These are phyloP conservation scores for Cinara cedri DNA, from an alignment of 2,888 invertebrate genomes.

Conservation along the genomic window DNA sequence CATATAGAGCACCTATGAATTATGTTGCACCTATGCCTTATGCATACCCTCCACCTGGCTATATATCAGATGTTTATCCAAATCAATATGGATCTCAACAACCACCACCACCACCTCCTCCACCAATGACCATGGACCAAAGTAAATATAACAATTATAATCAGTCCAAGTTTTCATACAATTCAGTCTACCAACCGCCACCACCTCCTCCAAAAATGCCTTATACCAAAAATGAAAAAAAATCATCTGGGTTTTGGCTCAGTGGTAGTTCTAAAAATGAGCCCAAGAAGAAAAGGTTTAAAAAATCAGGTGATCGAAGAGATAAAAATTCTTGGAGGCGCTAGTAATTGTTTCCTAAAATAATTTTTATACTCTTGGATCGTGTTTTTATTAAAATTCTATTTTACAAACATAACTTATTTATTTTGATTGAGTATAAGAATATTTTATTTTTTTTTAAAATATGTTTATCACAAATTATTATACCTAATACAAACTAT, in stretches of 20 bases:
- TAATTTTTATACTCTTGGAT: constrained; percentile 22
- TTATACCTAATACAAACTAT: constrained; percentile 4
- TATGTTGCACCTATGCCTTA: constrained; percentile 46
- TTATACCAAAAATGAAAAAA: constrained; percentile 39
- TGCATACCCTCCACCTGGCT: constrained; percentile 41
- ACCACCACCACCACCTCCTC: constrained; percentile 49
- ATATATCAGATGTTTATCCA: constrained; percentile 34
- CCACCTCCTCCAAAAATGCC: constrained; percentile 27
- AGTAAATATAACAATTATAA: constrained; percentile 46
- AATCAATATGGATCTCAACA: constrained; percentile 51
- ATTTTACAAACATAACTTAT: constrained; percentile 12
- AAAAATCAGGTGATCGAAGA: constrained; percentile 49
- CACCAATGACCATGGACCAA: constrained; percentile 38
- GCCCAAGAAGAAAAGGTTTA: constrained; percentile 49
- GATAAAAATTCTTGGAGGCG: constrained; percentile 48
- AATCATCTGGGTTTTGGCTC: constrained; percentile 44
- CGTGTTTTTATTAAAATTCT: constrained; percentile 18
- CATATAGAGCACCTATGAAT: constrained; percentile 31
- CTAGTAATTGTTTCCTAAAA: constrained; percentile 31
- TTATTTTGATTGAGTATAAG: no score
- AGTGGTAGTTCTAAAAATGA: constrained; percentile 40
- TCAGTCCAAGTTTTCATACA: constrained; percentile 25
- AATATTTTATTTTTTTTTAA: no score
- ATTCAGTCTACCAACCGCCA: constrained; percentile 34
- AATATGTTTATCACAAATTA: constrained; percentile 10